phyloP scores from a whole-genome alignment of 2,888 invertebrate genomes.

The Drosophila algonquin region DNA sequence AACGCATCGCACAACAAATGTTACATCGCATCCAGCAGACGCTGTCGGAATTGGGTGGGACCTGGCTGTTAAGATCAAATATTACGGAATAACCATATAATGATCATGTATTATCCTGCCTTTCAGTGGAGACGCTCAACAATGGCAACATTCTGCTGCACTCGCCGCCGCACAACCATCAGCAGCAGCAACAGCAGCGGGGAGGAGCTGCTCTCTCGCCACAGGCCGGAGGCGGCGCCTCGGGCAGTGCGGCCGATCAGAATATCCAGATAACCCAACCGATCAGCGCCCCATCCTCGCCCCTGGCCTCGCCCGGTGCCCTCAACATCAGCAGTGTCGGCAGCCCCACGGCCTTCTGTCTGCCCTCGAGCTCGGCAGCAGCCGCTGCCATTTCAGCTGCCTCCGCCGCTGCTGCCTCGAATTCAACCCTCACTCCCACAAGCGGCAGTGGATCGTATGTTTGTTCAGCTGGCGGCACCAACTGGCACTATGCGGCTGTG shows the following conservation, averaged over 20 bases:
- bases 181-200: slow-evolving; percentile 70
- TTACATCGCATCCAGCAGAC: slow-evolving; percentile 56
- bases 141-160: slow-evolving; percentile 90
- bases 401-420: slow-evolving; percentile 30
- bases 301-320: slow-evolving; percentile 88
- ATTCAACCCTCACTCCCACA: slow-evolving; percentile 43
- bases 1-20: slow-evolving; percentile 43
- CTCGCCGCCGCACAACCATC: slow-evolving; percentile 89
- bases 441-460: slow-evolving; percentile 81
- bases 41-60: slow-evolving; percentile 55
- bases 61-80: background rate
- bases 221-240: slow-evolving; percentile 44
- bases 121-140: slow-evolving; percentile 86
- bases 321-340: slow-evolving; percentile 56
- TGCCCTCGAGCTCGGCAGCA: slow-evolving; percentile 75
- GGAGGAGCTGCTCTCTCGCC: slow-evolving; percentile 49
- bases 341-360: slow-evolving; percentile 81
- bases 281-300: slow-evolving; percentile 92
- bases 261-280: slow-evolving; percentile 90
- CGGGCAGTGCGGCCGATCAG: slow-evolving; percentile 70
- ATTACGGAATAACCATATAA: slow-evolving; percentile 3
- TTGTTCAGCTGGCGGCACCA: slow-evolving; percentile 71
- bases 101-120: slow-evolving; percentile 5
- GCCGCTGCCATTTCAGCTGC: slow-evolving; percentile 51
- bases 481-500: slow-evolving; percentile 70